Base-by-base conservation (phyloP, 2,797 vertebrate species). In the Bryconaethiops microstoma region DNA sequence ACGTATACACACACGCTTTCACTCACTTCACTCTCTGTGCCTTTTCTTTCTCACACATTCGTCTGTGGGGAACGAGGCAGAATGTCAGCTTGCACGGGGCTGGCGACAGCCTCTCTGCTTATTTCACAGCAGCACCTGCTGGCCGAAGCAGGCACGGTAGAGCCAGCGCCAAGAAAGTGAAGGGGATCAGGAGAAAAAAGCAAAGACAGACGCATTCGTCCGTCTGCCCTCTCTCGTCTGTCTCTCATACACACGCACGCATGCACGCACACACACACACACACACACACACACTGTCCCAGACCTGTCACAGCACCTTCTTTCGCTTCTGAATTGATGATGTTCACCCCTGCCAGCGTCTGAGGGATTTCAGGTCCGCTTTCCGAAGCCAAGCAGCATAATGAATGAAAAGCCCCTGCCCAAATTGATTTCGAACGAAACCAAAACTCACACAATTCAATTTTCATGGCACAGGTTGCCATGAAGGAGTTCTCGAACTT, bases 71-170 rank as follows among this genome's bases (percentile, higher is more conserved):
- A 93, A 83, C 85, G 87, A 92, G 92, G 89, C 88, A 87, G 92
- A 91, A 94, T 94, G 93, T 94, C 91, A 93, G 90, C 87, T 89
- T 90, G 91, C 89, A 90, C 90, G 85, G 87, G 89, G 87, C 90
- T 91, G 90, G 90, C 88, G 92, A 35, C 88, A 84, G 86, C 88
- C 90, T 92, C 91, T 92, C 91, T 92, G 86, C 93, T 94, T 93
- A 94, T 92, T 94, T 94, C 92, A 95, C 92, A 95, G 94, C 93
- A 94, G 91, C 94, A 95, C 93, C 94, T 94, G 92, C 92, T 94
- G 94, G 94, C 92, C 91, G 90, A 92, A 93, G 89, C 86, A 82
- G 89, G 93, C 90, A 92, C 88, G 88, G 88, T 88, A 85, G 75
- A 87, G 76, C 87, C 82, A 80, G 75, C 52, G 25, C 29, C 60